A percentile compares a stretch with the other conserved stretches of the same genome.
phyloP scores from a whole-genome alignment of 1,140 invertebrate species.

The Augochlora pura region DNA sequence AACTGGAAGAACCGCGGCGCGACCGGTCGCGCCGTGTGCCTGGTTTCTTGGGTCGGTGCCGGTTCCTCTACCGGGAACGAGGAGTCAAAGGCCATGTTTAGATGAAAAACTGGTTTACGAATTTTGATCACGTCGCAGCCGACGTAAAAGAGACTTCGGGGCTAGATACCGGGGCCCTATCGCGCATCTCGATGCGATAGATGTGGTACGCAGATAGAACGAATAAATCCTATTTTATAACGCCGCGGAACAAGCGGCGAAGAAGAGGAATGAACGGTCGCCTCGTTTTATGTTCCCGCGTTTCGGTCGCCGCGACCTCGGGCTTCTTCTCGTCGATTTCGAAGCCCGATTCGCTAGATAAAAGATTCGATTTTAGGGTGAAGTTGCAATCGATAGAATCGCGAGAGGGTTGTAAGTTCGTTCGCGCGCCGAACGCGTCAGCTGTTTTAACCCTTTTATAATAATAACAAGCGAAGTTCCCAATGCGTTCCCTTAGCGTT shows the following conservation, averaged over 20 bases:
- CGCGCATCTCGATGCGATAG: not conserved
- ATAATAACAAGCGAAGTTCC: too few species aligned
- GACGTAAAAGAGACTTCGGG: not conserved
- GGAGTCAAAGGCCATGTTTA: slow-evolving; percentile 2
- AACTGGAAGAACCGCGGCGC: not conserved
- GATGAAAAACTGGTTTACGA: slow-evolving; percentile 3
- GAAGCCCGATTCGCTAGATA: too few species aligned
- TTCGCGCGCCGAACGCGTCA: too few species aligned
- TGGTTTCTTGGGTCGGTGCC: not conserved
- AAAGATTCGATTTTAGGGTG: too few species aligned
- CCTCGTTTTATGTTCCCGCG: not conserved
- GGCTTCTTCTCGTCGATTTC: too few species aligned
- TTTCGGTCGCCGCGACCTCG: not conserved
- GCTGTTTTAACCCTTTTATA: too few species aligned
- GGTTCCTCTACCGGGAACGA: not conserved
- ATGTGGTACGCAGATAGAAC: not conserved
- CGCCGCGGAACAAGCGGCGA: not conserved
- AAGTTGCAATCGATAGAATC: too few species aligned
- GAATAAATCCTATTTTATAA: not conserved
- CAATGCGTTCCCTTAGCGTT: too few species aligned
- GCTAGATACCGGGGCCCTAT: not conserved
- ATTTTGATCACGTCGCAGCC: not conserved
- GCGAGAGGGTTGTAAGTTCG: too few species aligned
- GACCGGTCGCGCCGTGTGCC: not conserved
- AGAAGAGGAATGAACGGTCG: not conserved